Evolutionary conservation across 1,140 invertebrate genomes (phyloP).

Genomic region (Apocrypta bakeri): DNA sequence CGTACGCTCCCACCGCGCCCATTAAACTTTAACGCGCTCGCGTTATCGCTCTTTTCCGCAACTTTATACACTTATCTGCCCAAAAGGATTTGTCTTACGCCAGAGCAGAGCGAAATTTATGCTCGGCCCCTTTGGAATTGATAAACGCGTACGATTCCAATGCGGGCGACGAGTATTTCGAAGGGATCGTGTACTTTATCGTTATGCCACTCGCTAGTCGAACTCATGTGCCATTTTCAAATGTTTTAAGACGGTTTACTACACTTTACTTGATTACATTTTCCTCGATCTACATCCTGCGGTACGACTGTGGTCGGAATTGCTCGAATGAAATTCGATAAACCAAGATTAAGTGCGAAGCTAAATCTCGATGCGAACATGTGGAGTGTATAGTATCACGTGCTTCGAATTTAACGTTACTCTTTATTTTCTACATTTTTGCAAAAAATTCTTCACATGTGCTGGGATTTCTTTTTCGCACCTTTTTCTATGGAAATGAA

Average conservation of each 20-base stretch:
- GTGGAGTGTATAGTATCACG: background rate
- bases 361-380: background rate
- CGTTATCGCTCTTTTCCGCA: too few species aligned
- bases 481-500: too few species aligned
- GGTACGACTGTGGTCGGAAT: background rate
- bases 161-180: too few species aligned
- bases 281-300: background rate
- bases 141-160: too few species aligned
- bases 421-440: background rate
- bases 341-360: background rate
- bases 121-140: too few species aligned
- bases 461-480: too few species aligned
- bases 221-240: background rate
- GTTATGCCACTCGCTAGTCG: too few species aligned
- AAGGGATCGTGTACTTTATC: background rate
- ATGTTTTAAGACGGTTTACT: background rate
- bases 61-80: too few species aligned
- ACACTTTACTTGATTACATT: slow-evolving; percentile 21
- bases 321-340: background rate
- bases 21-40: too few species aligned
- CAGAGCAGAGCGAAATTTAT: background rate
- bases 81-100: background rate
- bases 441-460: too few species aligned
- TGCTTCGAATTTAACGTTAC: background rate
- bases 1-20: too few species aligned